phyloP scores from a whole-genome alignment of 2,113 vertebrate species.

The Chauna torquata region DNA sequence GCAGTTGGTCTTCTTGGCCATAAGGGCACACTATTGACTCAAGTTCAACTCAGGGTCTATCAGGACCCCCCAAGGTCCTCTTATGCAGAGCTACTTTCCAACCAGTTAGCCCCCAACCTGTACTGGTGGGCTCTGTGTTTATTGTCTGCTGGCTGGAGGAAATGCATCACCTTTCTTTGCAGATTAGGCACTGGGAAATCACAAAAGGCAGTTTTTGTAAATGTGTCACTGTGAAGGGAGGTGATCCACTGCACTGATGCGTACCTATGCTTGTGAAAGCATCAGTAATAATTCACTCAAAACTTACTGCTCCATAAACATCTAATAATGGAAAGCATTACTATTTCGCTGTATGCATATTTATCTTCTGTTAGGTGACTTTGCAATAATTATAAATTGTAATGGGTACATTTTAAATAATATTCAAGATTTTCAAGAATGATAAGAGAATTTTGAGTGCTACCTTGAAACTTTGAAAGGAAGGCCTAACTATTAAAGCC shows the following conservation, averaged over 20 bases:
- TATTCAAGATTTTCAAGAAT: background rate
- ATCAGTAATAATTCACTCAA: background rate
- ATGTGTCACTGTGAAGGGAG: fast-evolving
- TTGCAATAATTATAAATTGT: background rate
- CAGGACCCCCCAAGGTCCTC: background rate
- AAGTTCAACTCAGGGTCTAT: background rate
- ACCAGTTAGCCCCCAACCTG: background rate
- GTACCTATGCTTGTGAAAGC: background rate
- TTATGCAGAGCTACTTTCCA: background rate
- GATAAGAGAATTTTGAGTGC: background rate
- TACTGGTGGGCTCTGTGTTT: background rate
- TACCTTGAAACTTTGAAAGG: background rate
- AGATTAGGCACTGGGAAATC: background rate
- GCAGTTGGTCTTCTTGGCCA: fast-evolving
- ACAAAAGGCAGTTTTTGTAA: background rate
- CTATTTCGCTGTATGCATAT: background rate
- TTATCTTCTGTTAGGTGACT: background rate
- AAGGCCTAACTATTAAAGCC: background rate
- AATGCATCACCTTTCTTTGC: background rate
- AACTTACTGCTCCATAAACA: background rate
- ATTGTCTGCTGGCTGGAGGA: background rate
- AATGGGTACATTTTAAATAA: background rate
- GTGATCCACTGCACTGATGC: fast-evolving
- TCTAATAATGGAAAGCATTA: background rate
- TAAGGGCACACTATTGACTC: background rate